Evolutionary conservation across 2,113 vertebrate genomes (phyloP).

Genomic region (Corvus cornix): DNA sequence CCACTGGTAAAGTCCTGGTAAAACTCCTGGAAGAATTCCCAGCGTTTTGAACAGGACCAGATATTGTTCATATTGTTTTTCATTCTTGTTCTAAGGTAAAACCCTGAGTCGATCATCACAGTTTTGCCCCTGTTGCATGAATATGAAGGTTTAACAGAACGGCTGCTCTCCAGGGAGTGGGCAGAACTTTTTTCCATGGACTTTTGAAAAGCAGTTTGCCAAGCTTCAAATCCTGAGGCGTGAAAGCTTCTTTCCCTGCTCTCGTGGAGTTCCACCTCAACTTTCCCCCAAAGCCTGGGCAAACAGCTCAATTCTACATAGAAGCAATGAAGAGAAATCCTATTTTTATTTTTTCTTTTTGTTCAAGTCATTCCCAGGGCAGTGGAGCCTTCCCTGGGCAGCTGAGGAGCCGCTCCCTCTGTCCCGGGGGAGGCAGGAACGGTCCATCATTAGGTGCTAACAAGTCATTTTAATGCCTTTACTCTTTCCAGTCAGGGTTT

Average conservation of each 20-base stretch:
- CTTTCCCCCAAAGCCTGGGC: neutral
- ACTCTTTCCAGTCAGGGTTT: neutral
- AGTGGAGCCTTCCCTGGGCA: neutral
- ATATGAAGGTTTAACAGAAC: neutral
- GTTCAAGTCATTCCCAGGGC: neutral
- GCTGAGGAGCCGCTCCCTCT: neutral
- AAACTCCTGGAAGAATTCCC: slow-evolving; percentile 14
- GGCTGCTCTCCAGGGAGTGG: neutral
- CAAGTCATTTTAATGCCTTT: neutral
- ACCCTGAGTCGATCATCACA: neutral
- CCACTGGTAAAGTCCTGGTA: neutral
- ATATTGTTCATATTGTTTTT: neutral
- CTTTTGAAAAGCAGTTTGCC: neutral
- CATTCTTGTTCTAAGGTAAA: neutral
- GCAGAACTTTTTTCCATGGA: neutral
- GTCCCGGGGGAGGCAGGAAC: neutral
- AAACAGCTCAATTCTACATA: neutral
- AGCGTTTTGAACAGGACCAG: neutral
- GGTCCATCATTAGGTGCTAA: neutral
- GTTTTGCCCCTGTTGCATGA: neutral
- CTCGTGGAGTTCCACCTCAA: neutral
- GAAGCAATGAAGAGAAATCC: neutral
- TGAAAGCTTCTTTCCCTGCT: neutral
- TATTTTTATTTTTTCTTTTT: neutral
- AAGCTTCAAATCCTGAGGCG: neutral